Percentiles rank a stretch among this genome's conserved stretches.
Conservation (phyloP, 2,113 vertebrate genomes). For the Nerophis lumbriciformis region DNA sequence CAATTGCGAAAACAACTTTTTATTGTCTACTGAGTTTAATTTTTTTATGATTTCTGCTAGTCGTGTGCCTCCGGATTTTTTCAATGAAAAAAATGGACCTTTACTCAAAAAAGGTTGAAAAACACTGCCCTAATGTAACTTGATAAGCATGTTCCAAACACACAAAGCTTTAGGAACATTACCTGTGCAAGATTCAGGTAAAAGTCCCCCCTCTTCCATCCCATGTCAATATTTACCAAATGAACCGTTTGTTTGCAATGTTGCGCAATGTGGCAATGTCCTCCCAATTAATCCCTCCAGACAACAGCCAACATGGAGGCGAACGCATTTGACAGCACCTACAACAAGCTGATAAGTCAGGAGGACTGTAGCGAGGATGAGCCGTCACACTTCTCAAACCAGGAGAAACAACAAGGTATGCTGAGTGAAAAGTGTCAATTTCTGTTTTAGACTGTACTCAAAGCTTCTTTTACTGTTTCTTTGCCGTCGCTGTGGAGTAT, state of each 20-base stretch:
- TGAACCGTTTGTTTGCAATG: conserved; percentile 40
- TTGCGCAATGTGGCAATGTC: conserved; percentile 45
- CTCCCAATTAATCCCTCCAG: conserved; percentile 34
- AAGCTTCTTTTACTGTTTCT: conserved; percentile 3
- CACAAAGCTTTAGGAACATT: neutral
- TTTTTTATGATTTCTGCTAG: too few relatives aligned
- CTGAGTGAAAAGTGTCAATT: neutral
- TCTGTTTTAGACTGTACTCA: neutral
- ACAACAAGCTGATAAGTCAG: conserved; percentile 33
- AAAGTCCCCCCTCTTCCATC: neutral
- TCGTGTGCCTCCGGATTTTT: too few relatives aligned
- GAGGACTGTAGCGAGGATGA: conserved; percentile 31
- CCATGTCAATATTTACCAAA: conserved; percentile 54
- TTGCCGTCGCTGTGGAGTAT: conserved; percentile 36
- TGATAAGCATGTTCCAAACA: too few relatives aligned
- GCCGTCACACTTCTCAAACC: neutral
- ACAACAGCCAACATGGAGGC: conserved; percentile 45
- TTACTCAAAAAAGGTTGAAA: too few relatives aligned
- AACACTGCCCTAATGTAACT: too few relatives aligned
- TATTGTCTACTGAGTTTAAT: too few relatives aligned
- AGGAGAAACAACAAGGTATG: conserved; percentile 41
- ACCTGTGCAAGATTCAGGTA: neutral
- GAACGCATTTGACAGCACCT: conserved; percentile 6
- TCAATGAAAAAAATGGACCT: too few relatives aligned
- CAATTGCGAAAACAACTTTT: too few relatives aligned